Evolutionary conservation across 2,113 vertebrate genomes (phyloP), one percentile per base, ranked within the genome.

Genomic region (Anolis carolinensis): DNA sequence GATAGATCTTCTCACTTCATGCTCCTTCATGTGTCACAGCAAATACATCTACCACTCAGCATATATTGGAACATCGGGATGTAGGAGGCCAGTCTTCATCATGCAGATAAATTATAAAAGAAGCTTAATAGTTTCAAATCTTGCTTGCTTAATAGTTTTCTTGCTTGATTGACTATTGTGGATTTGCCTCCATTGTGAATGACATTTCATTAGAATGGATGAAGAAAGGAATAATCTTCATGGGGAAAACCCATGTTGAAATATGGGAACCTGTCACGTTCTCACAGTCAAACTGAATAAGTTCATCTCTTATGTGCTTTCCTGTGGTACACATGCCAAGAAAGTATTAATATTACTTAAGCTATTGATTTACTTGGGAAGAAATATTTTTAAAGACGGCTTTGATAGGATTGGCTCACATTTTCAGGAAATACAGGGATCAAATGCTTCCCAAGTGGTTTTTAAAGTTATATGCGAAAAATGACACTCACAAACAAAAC

Each of bases 291-390:
- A 81, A 88, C 84, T 13, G 6, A 88, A 83, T 82, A 55, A 20
- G 0, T 44, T 2, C 23, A 67, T 59, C 48, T 83, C 73, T n/a
- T 81, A 67, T 84, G 79, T 83, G 25, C 94, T 93, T 93, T 71
- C 81, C 68, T 88, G 16, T 0, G 16, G 77, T 36, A 74, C 44
- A 71, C 74, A 84, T 92, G 52, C 77, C 86, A 92, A 79, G 6
- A 81, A 16, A 68, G 14, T 71, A 71, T 79, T 86, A 81, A 89
- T 18, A 82, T 91, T 93, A 84, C 87, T 86, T 86, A 91, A 90
- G 62, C 44, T 87, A 0, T 48, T 48, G 84, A 71, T 72, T 89
- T 93, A 74, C 27, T 65, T 78, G 10, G 36, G 76, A 27, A 89
- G 82, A 74, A 79, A 5, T 48, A 59, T 65, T 70, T n/a, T 76